Conservation (phyloP, 2,888 invertebrate species). For the Hymenopus coronatus region DNA sequence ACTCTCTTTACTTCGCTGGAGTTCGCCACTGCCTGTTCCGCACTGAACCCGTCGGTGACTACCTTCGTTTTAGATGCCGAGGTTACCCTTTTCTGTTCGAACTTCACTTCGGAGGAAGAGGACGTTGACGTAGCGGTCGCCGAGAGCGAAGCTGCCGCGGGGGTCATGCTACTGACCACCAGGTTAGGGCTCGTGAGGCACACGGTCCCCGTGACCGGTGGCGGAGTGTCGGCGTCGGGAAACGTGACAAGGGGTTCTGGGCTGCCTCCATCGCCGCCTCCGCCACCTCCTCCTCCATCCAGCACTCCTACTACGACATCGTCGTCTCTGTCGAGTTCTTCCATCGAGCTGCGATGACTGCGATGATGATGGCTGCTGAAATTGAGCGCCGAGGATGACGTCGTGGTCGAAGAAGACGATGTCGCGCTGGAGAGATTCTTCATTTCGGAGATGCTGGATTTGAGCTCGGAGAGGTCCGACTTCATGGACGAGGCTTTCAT, state of each 20-base stretch:
- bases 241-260: constrained; percentile 74
- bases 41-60: constrained; percentile 77
- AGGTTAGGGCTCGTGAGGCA: constrained; percentile 42
- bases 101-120: constrained; percentile 61
- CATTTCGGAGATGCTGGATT: constrained; percentile 84
- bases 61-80: constrained; percentile 77
- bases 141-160: constrained; percentile 30
- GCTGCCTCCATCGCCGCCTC: constrained; percentile 41
- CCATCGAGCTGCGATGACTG: constrained; percentile 71
- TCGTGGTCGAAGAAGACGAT: background rate
- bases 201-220: constrained; percentile 48
- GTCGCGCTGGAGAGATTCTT: constrained; percentile 59
- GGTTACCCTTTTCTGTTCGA: constrained; percentile 78
- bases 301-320: constrained; percentile 19
- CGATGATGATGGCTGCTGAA: constrained; percentile 58
- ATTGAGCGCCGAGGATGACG: constrained; percentile 24
- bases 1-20: constrained; percentile 69
- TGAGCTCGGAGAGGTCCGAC: constrained; percentile 73
- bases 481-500: constrained; percentile 81
- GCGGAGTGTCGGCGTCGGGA: constrained; percentile 65
- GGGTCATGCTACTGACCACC: constrained; percentile 37
- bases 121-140: constrained; percentile 39
- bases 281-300: constrained; percentile 39
- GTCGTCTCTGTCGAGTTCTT: constrained; percentile 56
- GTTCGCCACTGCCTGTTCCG: constrained; percentile 71